Evolutionary conservation across 2,797 vertebrate genomes (phyloP), one percentile per base, ranked within the genome.

Genomic region (Trachurus trachurus): DNA sequence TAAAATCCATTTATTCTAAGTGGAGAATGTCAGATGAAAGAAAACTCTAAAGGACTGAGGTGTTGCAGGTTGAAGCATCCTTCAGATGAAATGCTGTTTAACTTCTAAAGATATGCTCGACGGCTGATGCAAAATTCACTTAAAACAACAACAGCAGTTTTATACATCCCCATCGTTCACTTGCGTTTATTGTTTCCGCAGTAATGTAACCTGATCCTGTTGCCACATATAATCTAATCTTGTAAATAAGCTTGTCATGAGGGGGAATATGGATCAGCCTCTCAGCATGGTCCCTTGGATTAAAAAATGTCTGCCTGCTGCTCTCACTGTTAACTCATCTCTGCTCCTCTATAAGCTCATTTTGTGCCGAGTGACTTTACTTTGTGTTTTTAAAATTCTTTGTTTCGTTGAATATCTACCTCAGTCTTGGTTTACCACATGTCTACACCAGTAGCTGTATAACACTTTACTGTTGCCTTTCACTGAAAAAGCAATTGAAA

Each of bases 341-440:
- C 64, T 75, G 53, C 78, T 82, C 70, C 76, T 66, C 70, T 44
- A 61, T 63, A 73, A 83, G 54, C 80, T 86, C 63, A 40, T 61
- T 52, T 81, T 19, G 7, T 81, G 86, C 77, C 42, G 72, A 73
- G 81, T 73, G 78, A 77, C 79, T 84, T 79, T 71, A 73, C 68
- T 74, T 71, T 82, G 66, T 84, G 68, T 81, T 87, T 85, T 34
- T 67, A 1, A 71, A 72, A 80, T 64, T 74, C 71, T 76, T 82
- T 74, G 52, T 89, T 86, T 78, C n/a, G 52, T 78, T 84, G 44
- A 86, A 85, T 79, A 93, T 92, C 94, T 95, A 95, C 94, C 94
- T 95, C 94, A 93, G 82, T 91, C 90, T 92, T 91, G 84, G 84
- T 90, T 90, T 89, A 88, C 82, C 73, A 90, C 83, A 80, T 66